phyloP scores from a whole-genome alignment of 2,797 vertebrate species.

The Myioborus miniatus region DNA sequence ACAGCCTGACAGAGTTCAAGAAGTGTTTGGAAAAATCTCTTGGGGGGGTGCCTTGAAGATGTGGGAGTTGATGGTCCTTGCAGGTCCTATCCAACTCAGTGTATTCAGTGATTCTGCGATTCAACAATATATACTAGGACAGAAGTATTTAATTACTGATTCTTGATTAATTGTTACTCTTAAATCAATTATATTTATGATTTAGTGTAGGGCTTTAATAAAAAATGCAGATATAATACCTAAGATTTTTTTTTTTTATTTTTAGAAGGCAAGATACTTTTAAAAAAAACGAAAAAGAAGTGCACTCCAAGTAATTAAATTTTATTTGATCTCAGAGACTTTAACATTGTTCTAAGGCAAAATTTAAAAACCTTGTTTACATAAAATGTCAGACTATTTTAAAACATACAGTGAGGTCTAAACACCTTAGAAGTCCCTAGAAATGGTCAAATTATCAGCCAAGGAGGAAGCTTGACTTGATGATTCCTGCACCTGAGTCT shows the following conservation, averaged over 20 bases:
- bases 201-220: neutral
- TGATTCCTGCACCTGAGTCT: neutral
- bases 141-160: neutral
- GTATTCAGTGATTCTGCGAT: neutral
- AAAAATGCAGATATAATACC: neutral
- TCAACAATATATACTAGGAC: too few relatives aligned
- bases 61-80: neutral
- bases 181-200: neutral
- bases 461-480: neutral
- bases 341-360: neutral
- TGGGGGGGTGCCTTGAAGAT: neutral
- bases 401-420: neutral
- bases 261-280: neutral
- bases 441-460: neutral
- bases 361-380: neutral
- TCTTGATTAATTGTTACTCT: neutral
- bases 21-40: neutral
- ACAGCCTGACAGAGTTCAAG: neutral
- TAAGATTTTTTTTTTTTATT: neutral
- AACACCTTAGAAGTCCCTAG: neutral
- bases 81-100: neutral
- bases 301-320: neutral
- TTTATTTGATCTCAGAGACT: neutral
- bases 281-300: neutral
- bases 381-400: neutral